These are phyloP conservation scores for Myotis davidii DNA, from an alignment of 2,113 vertebrate species.

Conservation along the genomic window DNA sequence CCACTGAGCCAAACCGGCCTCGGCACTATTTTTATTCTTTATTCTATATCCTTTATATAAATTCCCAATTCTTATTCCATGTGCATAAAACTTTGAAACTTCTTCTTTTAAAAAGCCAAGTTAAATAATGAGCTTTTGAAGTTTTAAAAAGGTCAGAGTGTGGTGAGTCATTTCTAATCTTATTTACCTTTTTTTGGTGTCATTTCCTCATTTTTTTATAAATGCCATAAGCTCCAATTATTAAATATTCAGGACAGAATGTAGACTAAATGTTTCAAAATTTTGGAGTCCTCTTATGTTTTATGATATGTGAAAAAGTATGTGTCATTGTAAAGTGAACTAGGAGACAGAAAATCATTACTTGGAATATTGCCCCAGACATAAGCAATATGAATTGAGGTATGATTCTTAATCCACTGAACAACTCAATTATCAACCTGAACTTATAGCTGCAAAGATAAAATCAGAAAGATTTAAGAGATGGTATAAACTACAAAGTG, in stretches of 20 bases:
- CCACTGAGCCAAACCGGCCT: no score
- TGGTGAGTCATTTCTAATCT: conserved; percentile 30
- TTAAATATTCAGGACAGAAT: not conserved
- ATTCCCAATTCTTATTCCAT: not conserved
- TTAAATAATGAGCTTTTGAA: conserved; percentile 9
- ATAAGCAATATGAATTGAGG: not conserved
- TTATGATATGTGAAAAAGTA: not conserved
- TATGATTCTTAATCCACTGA: not conserved
- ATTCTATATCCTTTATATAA: not conserved
- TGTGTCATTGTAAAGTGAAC: not conserved
- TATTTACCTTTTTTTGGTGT: not conserved
- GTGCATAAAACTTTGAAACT: not conserved
- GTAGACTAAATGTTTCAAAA: not conserved
- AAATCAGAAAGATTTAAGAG: not conserved
- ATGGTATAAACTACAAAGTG: not conserved
- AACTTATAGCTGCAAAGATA: not conserved
- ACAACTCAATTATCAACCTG: not conserved
- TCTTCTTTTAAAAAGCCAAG: not conserved
- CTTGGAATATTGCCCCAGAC: not conserved
- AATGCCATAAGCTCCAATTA: not conserved
- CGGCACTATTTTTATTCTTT: not conserved
- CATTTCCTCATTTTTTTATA: conserved; percentile 1
- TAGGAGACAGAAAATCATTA: not conserved
- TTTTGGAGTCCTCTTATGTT: not conserved
- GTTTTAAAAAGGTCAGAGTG: not conserved